phyloP scores from a whole-genome alignment of 2,113 vertebrate genomes.

The Rhabdornis inornatus region DNA sequence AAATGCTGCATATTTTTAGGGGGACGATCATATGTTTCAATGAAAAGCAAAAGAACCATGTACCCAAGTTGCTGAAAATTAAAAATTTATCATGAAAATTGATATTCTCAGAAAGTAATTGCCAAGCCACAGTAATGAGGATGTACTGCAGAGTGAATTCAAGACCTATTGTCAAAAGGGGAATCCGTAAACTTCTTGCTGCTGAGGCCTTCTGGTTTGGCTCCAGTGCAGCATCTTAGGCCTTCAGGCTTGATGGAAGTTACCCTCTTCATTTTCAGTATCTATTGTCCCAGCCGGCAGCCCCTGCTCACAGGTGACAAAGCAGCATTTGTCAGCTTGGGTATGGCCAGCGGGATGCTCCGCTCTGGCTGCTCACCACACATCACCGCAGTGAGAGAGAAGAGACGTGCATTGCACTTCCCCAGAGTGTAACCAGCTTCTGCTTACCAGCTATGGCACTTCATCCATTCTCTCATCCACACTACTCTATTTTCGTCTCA shows the following conservation, averaged over 20 bases:
- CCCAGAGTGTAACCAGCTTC: rapidly evolving
- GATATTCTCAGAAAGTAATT: neutral
- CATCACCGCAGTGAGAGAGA: neutral
- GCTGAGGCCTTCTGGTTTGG: neutral
- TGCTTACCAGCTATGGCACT: neutral
- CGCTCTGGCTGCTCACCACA: neutral
- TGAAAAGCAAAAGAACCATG: neutral
- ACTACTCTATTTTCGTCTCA: neutral
- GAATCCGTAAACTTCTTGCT: neutral
- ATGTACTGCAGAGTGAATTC: neutral
- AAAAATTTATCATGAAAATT: neutral
- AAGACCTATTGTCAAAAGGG: neutral
- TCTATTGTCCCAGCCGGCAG: neutral
- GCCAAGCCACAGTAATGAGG: neutral
- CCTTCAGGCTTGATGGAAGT: neutral
- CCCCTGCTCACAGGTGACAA: neutral
- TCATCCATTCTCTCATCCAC: neutral
- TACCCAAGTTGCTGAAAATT: neutral
- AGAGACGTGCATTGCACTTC: neutral
- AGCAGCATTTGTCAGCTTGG: neutral
- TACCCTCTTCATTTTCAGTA: neutral
- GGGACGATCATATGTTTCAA: neutral
- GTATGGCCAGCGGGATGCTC: neutral
- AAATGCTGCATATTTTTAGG: neutral
- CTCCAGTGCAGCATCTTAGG: neutral